Conservation (phyloP, 2,797 vertebrate genomes). For the Prunella strophiata region DNA sequence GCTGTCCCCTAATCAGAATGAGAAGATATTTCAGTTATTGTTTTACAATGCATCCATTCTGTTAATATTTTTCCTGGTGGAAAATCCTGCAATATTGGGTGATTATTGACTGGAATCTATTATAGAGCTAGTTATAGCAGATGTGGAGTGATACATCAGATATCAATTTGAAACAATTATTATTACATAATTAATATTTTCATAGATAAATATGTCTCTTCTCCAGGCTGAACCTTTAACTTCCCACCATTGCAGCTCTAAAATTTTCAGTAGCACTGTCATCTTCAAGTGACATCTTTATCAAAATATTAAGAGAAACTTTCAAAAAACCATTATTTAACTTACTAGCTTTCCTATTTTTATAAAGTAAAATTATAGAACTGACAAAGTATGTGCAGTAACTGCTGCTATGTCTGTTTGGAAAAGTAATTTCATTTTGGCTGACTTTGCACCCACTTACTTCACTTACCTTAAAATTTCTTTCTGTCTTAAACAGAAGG, state of each 20-base stretch:
- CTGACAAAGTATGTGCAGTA: neutral
- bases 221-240: neutral
- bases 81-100: neutral
- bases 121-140: neutral
- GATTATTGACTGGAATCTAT: neutral
- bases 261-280: neutral
- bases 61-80: neutral
- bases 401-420: slow-evolving; percentile 11
- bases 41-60: neutral
- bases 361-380: slow-evolving; percentile 28
- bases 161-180: neutral
- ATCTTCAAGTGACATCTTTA: slow-evolving; percentile 18
- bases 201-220: neutral
- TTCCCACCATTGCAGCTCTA: neutral
- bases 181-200: slow-evolving; percentile 4
- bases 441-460: neutral
- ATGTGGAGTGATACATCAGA: neutral
- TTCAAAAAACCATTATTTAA: slow-evolving; percentile 4
- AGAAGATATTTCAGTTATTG: neutral
- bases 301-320: slow-evolving; percentile 30
- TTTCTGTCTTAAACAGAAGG: neutral
- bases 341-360: neutral
- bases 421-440: slow-evolving; percentile 27
- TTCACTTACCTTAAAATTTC: slow-evolving; percentile 8
- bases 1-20: neutral